phyloP scores from a whole-genome alignment of 2,113 vertebrate species.

The Calcarius ornatus region DNA sequence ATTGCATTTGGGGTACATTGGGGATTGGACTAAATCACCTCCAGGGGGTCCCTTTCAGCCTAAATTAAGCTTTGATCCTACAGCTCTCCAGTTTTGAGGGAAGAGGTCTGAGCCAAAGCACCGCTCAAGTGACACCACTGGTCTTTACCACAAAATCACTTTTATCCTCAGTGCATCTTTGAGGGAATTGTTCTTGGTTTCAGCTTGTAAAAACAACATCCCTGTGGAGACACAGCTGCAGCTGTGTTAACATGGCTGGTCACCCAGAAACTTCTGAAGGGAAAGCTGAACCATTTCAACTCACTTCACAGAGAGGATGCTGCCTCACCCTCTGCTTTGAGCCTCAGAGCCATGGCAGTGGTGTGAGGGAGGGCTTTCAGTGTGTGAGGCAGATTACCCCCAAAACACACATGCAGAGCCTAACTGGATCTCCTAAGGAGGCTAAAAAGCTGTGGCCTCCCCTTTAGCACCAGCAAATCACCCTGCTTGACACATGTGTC shows the following conservation, averaged over 20 bases:
- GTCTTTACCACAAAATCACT: neutral
- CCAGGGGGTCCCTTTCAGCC: neutral
- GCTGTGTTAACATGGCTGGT: neutral
- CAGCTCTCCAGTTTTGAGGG: neutral
- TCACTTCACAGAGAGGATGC: neutral
- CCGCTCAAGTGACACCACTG: neutral
- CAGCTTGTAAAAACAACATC: neutral
- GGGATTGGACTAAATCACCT: neutral
- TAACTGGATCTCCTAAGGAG: neutral
- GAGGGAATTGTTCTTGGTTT: constrained; percentile 11
- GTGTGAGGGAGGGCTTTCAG: neutral
- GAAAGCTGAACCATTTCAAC: neutral
- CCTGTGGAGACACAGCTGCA: constrained; percentile 28
- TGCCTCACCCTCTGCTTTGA: neutral
- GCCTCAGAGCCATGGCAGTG: neutral
- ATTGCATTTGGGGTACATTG: neutral
- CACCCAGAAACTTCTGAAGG: constrained; percentile 20
- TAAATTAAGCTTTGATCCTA: neutral
- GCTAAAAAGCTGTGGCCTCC: neutral
- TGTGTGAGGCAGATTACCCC: neutral
- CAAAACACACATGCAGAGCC: neutral
- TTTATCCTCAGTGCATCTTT: constrained; percentile 15
- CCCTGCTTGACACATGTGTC: accelerated
- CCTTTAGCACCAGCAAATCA: neutral
- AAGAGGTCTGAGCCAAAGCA: neutral